A percentile compares a stretch with the other conserved stretches of the same genome.
Conservation (phyloP, 30 jellyfish, hydroid and myxozoan species). For the Aurelia sp. region DNA sequence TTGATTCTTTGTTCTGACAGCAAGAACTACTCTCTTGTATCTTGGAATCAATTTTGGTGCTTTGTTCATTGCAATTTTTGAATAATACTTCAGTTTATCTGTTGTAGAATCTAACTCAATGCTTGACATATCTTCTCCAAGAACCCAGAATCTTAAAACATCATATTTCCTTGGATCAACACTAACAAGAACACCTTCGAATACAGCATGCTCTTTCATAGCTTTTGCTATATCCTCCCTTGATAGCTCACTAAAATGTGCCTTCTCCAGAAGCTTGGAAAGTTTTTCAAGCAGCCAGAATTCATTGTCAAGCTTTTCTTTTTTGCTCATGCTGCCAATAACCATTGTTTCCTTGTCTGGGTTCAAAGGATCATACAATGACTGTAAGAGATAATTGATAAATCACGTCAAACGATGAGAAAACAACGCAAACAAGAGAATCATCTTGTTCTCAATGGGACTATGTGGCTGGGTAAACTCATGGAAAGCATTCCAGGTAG, state of each 20-base stretch:
- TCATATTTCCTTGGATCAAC: conserved; percentile 86
- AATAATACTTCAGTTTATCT: conserved; percentile 35
- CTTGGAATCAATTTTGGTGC: conserved; percentile 66
- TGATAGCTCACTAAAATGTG: conserved; percentile 80
- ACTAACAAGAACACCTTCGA: conserved; percentile 92
- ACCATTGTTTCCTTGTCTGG: conserved; percentile 94
- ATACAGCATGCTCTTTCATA: conserved; percentile 71
- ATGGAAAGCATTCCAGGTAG: too few species aligned
- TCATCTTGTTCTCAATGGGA: too few species aligned
- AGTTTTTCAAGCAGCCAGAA: conserved; percentile 81
- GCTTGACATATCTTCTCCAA: conserved; percentile 66
- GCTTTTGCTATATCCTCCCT: conserved; percentile 59
- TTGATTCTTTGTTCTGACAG: conserved; percentile 89
- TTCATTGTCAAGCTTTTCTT: conserved; percentile 83
- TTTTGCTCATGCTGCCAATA: conserved; percentile 57
- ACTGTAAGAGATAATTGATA: conserved; percentile 35
- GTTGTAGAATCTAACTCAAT: conserved; percentile 35
- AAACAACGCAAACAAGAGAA: too few species aligned
- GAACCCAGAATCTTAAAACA: conserved; percentile 89
- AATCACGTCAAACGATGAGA: background rate
- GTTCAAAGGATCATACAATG: conserved; percentile 86
- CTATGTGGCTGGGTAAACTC: too few species aligned
- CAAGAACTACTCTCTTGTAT: conserved; percentile 91
- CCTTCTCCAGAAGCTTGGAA: conserved; percentile 74
- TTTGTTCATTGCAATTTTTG: conserved; percentile 40